These are phyloP conservation scores for Hoplostethus atlanticus DNA, from an alignment of 2,797 vertebrate genomes.

Conservation along the genomic window DNA sequence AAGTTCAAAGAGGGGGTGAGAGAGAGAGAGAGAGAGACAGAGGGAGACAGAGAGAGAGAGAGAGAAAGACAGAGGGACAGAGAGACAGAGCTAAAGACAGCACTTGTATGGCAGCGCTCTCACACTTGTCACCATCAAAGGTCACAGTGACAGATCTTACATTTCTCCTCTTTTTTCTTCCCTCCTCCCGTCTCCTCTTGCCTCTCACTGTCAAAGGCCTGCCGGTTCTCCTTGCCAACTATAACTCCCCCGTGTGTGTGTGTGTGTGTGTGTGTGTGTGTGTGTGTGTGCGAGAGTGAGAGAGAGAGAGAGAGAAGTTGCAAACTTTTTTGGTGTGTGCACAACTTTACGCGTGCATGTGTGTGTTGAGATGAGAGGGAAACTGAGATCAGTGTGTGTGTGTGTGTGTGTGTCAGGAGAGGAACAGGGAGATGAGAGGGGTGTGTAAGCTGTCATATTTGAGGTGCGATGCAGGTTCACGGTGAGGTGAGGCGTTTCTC, in stretches of 20 bases:
- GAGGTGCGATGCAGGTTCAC: slow-evolving; percentile 79
- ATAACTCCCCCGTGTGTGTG: slow-evolving; percentile 51
- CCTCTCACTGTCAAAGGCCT: slow-evolving; percentile 54
- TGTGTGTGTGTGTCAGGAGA: slow-evolving; percentile 32
- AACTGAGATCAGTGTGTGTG: slow-evolving; percentile 38
- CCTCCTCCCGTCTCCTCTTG: slow-evolving; percentile 45
- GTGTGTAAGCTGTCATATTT: slow-evolving; percentile 82
- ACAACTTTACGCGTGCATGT: slow-evolving; percentile 24
- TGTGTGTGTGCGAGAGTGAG: no score
- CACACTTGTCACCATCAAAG: slow-evolving; percentile 77
- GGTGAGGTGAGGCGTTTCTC: slow-evolving; percentile 81
- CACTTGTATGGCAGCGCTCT: slow-evolving; percentile 49
- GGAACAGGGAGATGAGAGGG: slow-evolving; percentile 69
- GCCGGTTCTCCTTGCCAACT: slow-evolving; percentile 55
- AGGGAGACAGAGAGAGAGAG: neutral
- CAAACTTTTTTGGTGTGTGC: slow-evolving; percentile 53
- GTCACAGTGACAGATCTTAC: slow-evolving; percentile 76
- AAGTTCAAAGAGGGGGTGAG: slow-evolving; percentile 30
- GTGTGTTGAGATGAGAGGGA: slow-evolving; percentile 63
- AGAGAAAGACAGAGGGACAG: neutral
- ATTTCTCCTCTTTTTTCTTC: slow-evolving; percentile 65
- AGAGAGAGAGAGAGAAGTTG: slow-evolving; percentile 32
- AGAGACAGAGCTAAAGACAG: slow-evolving; percentile 34
- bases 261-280: slow-evolving; percentile 2
- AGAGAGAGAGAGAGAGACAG: slow-evolving; percentile 3